Conservation (phyloP, 2,797 vertebrate species). For the Bufotes viridis region DNA sequence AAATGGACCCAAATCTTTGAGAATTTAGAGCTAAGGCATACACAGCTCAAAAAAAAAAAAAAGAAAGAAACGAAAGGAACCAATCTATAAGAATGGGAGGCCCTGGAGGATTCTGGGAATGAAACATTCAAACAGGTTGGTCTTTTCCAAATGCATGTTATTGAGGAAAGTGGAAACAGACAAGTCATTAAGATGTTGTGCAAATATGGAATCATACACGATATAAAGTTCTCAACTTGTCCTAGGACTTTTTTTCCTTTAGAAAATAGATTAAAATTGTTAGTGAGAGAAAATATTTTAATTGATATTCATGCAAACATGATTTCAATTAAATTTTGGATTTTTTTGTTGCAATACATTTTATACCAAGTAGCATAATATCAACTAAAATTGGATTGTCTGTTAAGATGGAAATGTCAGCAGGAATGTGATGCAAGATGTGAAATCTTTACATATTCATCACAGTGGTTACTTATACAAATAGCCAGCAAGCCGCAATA, state of each 20-base stretch:
- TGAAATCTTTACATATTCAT: conserved; percentile 18
- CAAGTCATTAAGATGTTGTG: not conserved
- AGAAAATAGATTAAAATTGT: not conserved
- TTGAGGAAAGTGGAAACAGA: conserved; percentile 3
- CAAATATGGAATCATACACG: not conserved
- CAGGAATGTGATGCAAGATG: conserved; percentile 19
- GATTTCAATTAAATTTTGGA: not conserved
- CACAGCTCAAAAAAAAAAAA: not conserved
- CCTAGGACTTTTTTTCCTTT: too few species aligned
- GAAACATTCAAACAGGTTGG: conserved; percentile 56
- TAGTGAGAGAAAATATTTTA: not conserved
- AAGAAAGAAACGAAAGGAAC: not conserved
- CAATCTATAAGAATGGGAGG: not conserved
- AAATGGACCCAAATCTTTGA: not conserved
- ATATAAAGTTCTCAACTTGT: not conserved
- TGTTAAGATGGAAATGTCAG: conserved; percentile 16
- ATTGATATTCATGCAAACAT: not conserved
- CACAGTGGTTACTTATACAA: conserved; percentile 20
- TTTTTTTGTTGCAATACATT: not conserved
- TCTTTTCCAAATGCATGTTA: conserved; percentile 1
- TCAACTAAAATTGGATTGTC: not conserved
- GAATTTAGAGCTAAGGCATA: not conserved
- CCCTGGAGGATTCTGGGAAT: conserved; percentile 55
- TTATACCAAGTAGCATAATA: not conserved
- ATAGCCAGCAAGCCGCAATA: not conserved